These are phyloP conservation scores for Ophthalmolycus amberensis DNA, from an alignment of 2,113 vertebrate species.

Conservation along the genomic window DNA sequence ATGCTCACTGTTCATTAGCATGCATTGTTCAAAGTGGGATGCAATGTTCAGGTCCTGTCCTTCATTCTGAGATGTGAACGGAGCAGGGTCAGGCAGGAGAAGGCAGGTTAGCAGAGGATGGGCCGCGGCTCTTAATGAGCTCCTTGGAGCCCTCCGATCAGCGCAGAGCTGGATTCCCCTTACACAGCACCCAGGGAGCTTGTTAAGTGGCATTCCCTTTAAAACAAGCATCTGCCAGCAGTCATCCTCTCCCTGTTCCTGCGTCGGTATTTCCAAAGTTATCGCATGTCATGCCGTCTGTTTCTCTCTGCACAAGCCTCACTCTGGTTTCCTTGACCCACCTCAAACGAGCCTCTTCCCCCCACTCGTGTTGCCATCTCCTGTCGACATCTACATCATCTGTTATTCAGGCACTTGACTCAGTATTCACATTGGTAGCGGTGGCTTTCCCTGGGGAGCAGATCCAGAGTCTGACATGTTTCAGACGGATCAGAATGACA, in stretches of 20 bases:
- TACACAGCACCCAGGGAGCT: constrained; percentile 62
- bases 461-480: constrained; percentile 51
- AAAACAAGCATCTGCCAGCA: constrained; percentile 63
- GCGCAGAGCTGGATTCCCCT: constrained; percentile 20
- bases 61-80: constrained; percentile 61
- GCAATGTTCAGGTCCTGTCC: constrained; percentile 53
- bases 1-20: constrained; percentile 59
- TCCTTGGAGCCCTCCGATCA: constrained; percentile 69
- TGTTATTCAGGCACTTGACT: constrained; percentile 47
- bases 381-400: constrained; percentile 11
- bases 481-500: constrained; percentile 59
- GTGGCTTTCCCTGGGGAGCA: constrained; percentile 47
- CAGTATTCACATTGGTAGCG: constrained; percentile 48
- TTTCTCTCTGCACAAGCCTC: neutral
- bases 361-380: neutral
- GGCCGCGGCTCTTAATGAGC: constrained; percentile 75
- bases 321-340: neutral
- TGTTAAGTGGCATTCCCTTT: constrained; percentile 65
- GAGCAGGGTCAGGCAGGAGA: constrained; percentile 44
- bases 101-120: constrained; percentile 57
- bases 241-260: constrained; percentile 6
- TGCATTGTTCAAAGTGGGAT: constrained; percentile 39
- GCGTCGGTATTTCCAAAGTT: constrained; percentile 36
- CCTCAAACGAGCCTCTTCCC: neutral
- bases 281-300: neutral